Conservation (phyloP, 2,113 vertebrate species). For the Rhipidura dahli region DNA sequence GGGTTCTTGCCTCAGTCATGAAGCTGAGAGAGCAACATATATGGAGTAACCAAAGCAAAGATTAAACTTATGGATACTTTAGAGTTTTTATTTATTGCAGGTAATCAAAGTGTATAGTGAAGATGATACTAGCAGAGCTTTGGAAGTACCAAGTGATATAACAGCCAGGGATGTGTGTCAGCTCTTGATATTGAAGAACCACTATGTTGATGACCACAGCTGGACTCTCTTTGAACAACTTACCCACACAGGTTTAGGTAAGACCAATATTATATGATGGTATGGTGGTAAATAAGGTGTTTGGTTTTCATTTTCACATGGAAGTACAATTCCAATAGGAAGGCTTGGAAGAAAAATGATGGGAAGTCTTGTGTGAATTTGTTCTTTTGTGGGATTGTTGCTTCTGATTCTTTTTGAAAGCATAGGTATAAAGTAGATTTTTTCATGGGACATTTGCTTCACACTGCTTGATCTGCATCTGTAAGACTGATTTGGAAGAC, state of each 20-base stretch:
- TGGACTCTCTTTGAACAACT: conserved; percentile 95
- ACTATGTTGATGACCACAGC: conserved; percentile 91
- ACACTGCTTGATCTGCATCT: background rate
- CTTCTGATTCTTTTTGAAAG: background rate
- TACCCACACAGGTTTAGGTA: conserved; percentile 82
- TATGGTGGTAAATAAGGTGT: background rate
- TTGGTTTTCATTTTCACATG: background rate
- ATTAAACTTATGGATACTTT: background rate
- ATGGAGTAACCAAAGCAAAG: background rate
- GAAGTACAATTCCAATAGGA: background rate
- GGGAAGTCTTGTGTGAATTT: background rate
- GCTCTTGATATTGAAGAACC: conserved; percentile 91
- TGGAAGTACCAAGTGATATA: conserved; percentile 92
- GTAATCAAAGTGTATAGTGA: conserved; percentile 96
- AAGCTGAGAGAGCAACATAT: background rate
- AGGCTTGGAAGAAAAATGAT: background rate
- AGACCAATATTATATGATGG: background rate
- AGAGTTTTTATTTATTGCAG: conserved; percentile 70
- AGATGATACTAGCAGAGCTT: conserved; percentile 90
- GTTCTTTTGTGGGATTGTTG: background rate
- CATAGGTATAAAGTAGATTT: background rate
- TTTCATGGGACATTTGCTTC: background rate
- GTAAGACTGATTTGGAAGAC: background rate
- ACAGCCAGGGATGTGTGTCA: conserved; percentile 93
- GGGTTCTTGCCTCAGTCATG: background rate